Conservation (phyloP, 2,888 invertebrate genomes). For the Andrena chrysosceles region DNA sequence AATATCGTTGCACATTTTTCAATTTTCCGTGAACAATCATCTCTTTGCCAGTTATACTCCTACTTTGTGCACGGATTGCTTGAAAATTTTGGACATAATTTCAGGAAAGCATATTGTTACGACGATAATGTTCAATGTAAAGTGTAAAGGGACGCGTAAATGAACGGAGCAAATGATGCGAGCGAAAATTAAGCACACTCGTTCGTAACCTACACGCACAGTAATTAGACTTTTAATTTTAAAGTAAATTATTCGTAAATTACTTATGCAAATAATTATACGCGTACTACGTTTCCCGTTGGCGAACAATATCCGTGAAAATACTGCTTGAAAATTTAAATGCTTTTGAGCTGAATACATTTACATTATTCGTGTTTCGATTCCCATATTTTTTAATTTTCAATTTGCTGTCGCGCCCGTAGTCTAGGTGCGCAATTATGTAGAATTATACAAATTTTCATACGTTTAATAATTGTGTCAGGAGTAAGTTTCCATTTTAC, state of each 20-base stretch:
- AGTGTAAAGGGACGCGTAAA: conserved; percentile 19
- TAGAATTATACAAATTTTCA: not conserved
- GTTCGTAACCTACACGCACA: not conserved
- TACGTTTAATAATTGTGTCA: not conserved
- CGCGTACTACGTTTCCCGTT: conserved; percentile 38
- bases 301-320: conserved; percentile 56
- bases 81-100: conserved; percentile 4
- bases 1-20: not conserved
- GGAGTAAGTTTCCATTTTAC: not conserved
- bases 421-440: not conserved
- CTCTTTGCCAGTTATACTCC: too few species aligned
- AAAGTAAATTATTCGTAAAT: conserved; percentile 66
- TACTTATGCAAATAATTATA: conserved; percentile 54
- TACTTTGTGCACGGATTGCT: not conserved
- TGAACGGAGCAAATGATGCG: conserved; percentile 38
- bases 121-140: conserved; percentile 27
- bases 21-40: not conserved
- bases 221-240: conserved; percentile 64
- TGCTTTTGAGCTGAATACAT: conserved; percentile 48
- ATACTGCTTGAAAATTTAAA: conserved; percentile 61
- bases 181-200: conserved; percentile 18
- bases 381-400: conserved; percentile 38
- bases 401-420: not conserved
- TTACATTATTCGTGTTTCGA: conserved; percentile 43
- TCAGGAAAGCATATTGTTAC: conserved; percentile 16